Evolutionary conservation across 2,888 invertebrate species (phyloP).

Genomic region (Oligia fasciuncula): DNA sequence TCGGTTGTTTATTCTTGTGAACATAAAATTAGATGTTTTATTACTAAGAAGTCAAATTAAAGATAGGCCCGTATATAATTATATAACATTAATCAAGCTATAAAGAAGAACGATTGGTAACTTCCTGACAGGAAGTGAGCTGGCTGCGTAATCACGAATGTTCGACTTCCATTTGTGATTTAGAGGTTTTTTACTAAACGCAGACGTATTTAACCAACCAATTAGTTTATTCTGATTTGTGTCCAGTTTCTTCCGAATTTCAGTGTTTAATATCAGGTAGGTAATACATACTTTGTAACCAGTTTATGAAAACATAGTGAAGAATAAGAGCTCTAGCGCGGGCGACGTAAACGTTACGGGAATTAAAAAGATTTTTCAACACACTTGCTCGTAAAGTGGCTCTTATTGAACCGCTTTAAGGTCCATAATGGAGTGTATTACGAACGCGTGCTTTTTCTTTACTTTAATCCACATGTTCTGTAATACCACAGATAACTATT

Average conservation of each 20-base stretch:
- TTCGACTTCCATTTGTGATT: conserved; percentile 27
- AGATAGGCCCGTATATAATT: conserved; percentile 7
- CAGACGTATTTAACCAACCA: conserved; percentile 6
- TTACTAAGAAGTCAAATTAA: not conserved
- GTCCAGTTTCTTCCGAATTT: not conserved
- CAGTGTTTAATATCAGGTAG: not conserved
- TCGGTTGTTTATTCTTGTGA: not conserved
- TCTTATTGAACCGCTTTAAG: no score
- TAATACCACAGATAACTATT: no score
- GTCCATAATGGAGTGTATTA: no score
- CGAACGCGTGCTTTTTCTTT: no score
- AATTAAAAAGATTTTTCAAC: not conserved
- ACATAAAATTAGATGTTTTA: not conserved
- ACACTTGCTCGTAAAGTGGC: no score
- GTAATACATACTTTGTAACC: not conserved
- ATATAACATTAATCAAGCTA: conserved; percentile 52
- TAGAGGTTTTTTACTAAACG: conserved; percentile 10
- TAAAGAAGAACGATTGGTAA: conserved; percentile 60
- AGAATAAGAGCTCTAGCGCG: not conserved
- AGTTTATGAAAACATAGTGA: not conserved
- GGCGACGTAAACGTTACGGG: not conserved
- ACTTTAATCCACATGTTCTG: no score
- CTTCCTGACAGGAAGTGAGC: conserved; percentile 48
- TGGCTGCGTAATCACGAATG: conserved; percentile 33
- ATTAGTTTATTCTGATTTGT: conserved; percentile 10